A percentile compares a stretch with the other conserved stretches of the same genome.
These are phyloP conservation scores for Nibea coibor DNA, from an alignment of 2,113 vertebrate genomes.

Conservation along the genomic window DNA sequence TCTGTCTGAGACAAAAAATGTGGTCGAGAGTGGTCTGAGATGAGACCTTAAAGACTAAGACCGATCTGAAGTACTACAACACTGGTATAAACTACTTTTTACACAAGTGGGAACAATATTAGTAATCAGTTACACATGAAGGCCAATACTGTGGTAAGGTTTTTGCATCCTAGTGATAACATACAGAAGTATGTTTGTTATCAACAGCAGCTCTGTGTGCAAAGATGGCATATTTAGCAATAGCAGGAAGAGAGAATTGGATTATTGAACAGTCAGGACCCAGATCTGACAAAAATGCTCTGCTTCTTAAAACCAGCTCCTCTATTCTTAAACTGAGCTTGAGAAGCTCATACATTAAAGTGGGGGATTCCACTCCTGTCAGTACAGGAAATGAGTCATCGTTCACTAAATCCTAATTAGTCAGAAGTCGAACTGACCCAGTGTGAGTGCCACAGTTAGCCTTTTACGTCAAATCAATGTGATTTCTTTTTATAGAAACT, in stretches of 20 bases:
- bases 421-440: conserved; percentile 25
- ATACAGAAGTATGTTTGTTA: conserved; percentile 4
- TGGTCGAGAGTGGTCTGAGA: too few relatives aligned
- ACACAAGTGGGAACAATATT: neutral
- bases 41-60: too few relatives aligned
- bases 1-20: too few relatives aligned
- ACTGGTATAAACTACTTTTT: neutral
- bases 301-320: conserved; percentile 26
- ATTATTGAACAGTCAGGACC: conserved; percentile 20
- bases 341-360: conserved; percentile 44
- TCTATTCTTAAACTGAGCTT: conserved; percentile 19
- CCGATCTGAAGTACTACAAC: too few relatives aligned
- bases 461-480: conserved; percentile 8
- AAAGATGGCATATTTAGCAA: conserved; percentile 25
- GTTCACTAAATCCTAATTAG: conserved; percentile 35
- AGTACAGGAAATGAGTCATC: conserved; percentile 22
- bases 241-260: conserved; percentile 22
- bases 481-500: conserved; percentile 12
- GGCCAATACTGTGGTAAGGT: neutral
- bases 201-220: conserved; percentile 45
- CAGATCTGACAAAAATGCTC: conserved; percentile 40
- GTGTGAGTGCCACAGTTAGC: conserved; percentile 7
- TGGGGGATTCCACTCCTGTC: conserved; percentile 27
- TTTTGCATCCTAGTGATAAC: conserved; percentile 41
- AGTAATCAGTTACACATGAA: neutral